These are phyloP conservation scores for Coecobrya sp. DNA, from an alignment of 2,888 invertebrate genomes.

Conservation along the genomic window DNA sequence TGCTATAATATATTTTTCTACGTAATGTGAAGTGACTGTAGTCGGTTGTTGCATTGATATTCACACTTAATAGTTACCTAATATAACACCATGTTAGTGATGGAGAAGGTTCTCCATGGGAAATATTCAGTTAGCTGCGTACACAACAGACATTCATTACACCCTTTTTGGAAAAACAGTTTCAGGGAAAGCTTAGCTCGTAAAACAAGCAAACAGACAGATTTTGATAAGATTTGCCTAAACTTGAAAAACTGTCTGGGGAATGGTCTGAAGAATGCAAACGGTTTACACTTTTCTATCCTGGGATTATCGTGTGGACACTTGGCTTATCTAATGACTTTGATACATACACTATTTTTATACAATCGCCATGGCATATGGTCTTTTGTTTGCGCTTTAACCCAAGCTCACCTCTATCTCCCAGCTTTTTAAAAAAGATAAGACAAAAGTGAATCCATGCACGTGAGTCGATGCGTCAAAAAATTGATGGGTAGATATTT, in stretches of 20 bases:
- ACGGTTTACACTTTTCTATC: constrained; percentile 72
- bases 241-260: constrained; percentile 62
- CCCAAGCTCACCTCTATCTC: constrained; percentile 20
- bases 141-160: not conserved
- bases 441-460: not conserved
- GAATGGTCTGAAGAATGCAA: constrained; percentile 12
- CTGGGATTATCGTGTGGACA: constrained; percentile 57
- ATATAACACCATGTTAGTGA: no score
- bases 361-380: constrained; percentile 25
- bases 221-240: constrained; percentile 78
- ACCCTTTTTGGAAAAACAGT: constrained; percentile 23
- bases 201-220: constrained; percentile 76
- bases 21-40: not conserved
- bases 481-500: constrained; percentile 21
- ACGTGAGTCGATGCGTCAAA: constrained; percentile 36
- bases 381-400: constrained; percentile 42
- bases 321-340: constrained; percentile 77
- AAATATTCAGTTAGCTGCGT: no score
- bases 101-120: not conserved
- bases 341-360: constrained; percentile 37
- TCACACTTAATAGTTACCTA: not conserved
- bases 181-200: constrained; percentile 29
- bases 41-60: not conserved
- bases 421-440: not conserved
- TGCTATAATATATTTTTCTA: not conserved